phyloP scores from a whole-genome alignment of 2,888 invertebrate species.

The Aphidius colemani region DNA sequence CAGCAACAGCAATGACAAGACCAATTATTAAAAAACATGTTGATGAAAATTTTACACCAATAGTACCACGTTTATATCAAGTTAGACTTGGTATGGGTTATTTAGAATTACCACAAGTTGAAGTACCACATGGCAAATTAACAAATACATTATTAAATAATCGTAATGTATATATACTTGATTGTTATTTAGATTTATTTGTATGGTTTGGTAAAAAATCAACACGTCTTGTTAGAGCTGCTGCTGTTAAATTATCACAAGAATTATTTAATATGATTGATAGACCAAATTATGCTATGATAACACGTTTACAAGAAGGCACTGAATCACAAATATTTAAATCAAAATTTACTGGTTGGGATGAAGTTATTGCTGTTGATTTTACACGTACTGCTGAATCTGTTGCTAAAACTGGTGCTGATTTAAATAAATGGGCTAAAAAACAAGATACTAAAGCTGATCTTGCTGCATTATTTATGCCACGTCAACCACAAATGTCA shows the following conservation, averaged over 20 bases:
- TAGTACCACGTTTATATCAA: conserved; percentile 82
- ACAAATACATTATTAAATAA: conserved; percentile 80
- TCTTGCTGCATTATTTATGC: conserved; percentile 92
- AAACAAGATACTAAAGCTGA: conserved; percentile 92
- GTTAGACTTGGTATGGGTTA: conserved; percentile 98
- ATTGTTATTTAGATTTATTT: conserved; percentile 91
- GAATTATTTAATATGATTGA: conserved; percentile 95
- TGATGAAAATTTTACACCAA: conserved; percentile 68
- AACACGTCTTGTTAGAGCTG: conserved; percentile 90
- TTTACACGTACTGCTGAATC: conserved; percentile 98
- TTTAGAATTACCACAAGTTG: conserved; percentile 93
- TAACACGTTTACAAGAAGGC: conserved; percentile 90
- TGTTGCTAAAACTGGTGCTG: conserved; percentile 93
- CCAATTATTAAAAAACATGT: conserved; percentile 68
- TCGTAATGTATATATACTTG: conserved; percentile 94
- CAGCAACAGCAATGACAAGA: background rate
- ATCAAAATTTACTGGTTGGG: conserved; percentile 96
- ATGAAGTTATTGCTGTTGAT: conserved; percentile 98
- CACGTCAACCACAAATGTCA: conserved; percentile 88
- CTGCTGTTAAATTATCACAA: conserved; percentile 94
- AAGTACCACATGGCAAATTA: conserved; percentile 76
- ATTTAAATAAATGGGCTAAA: conserved; percentile 89
- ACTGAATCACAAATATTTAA: conserved; percentile 93
- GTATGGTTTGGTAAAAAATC: conserved; percentile 99
- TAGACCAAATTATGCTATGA: conserved; percentile 83